A percentile compares a stretch with the other conserved stretches of the same genome.
phyloP scores from a whole-genome alignment of 2,113 vertebrate species.

The Fregetta grallaria region DNA sequence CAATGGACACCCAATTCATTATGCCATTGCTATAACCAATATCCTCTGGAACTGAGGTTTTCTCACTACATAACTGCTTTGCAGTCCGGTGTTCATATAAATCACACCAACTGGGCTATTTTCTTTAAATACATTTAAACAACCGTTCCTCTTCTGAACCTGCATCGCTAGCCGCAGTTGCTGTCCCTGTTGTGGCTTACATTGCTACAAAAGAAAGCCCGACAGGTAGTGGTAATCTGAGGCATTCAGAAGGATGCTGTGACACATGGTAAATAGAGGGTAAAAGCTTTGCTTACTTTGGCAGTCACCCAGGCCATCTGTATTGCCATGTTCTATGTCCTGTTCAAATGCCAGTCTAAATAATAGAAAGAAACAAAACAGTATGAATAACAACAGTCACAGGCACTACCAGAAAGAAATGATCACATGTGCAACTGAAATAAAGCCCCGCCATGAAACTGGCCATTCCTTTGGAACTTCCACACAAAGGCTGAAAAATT shows the following conservation, averaged over 20 bases:
- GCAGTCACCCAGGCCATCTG: conserved; percentile 99
- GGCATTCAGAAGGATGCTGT: conserved; percentile 48
- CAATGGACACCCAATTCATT: neutral
- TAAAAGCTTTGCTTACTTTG: conserved; percentile 94
- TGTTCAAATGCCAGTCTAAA: conserved; percentile 94
- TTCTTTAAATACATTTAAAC: neutral
- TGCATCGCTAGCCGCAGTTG: neutral
- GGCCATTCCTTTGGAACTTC: neutral
- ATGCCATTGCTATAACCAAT: neutral
- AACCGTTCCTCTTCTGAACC: neutral
- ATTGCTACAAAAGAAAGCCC: neutral
- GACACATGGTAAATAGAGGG: conserved; percentile 62
- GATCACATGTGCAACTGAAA: neutral
- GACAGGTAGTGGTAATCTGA: neutral
- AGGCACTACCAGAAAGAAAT: conserved; percentile 18
- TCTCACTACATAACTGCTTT: neutral
- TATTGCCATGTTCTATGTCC: conserved; percentile 95
- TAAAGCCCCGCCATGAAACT: neutral
- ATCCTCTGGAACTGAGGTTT: neutral
- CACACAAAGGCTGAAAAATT: neutral
- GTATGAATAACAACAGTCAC: conserved; percentile 59
- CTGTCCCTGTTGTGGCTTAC: neutral
- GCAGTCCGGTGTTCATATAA: neutral
- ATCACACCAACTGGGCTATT: neutral
- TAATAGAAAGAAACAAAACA: conserved; percentile 78